Percentiles rank a stretch among this genome's conserved stretches.
These are phyloP conservation scores for Austrolebias charrua DNA, from an alignment of 2,797 vertebrate species.

Conservation along the genomic window DNA sequence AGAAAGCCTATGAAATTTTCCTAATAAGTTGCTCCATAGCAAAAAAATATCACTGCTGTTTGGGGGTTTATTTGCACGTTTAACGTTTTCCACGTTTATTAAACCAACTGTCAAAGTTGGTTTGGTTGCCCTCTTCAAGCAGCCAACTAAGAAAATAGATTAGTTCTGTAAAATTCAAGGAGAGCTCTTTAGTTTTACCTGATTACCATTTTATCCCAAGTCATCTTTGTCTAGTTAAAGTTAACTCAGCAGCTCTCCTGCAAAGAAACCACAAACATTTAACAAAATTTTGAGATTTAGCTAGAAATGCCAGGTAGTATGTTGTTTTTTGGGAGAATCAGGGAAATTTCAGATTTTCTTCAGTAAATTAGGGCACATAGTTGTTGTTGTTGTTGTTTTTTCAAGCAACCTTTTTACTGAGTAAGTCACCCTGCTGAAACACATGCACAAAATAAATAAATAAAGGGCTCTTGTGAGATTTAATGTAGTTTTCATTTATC, in stretches of 20 bases:
- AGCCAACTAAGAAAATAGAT: slow-evolving; percentile 54
- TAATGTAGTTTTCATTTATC: slow-evolving; percentile 22
- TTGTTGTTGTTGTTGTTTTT: too few species aligned
- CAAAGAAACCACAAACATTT: slow-evolving; percentile 19
- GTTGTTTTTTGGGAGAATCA: too few species aligned
- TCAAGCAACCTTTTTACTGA: too few species aligned
- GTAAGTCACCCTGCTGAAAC: too few species aligned
- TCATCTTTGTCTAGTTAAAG: slow-evolving; percentile 48
- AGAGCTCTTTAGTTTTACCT: slow-evolving; percentile 53
- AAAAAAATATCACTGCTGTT: slow-evolving; percentile 10
- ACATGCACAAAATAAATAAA: not conserved
- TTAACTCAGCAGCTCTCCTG: slow-evolving; percentile 54
- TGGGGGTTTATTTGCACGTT: slow-evolving; percentile 19
- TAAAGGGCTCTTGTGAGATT: slow-evolving; percentile 10
- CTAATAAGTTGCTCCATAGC: too few species aligned
- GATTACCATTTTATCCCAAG: slow-evolving; percentile 51
- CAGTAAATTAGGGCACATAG: too few species aligned
- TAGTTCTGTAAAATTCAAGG: slow-evolving; percentile 44
- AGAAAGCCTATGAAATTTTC: too few species aligned
- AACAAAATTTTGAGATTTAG: too few species aligned
- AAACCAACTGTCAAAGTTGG: slow-evolving; percentile 28
- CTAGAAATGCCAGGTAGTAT: not conserved
- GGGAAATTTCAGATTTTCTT: too few species aligned
- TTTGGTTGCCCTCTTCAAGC: slow-evolving; percentile 30
- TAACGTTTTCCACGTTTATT: not conserved